Evolutionary conservation across 2,797 vertebrate genomes (phyloP).

Genomic region (Oceanodroma leucorhoa): DNA sequence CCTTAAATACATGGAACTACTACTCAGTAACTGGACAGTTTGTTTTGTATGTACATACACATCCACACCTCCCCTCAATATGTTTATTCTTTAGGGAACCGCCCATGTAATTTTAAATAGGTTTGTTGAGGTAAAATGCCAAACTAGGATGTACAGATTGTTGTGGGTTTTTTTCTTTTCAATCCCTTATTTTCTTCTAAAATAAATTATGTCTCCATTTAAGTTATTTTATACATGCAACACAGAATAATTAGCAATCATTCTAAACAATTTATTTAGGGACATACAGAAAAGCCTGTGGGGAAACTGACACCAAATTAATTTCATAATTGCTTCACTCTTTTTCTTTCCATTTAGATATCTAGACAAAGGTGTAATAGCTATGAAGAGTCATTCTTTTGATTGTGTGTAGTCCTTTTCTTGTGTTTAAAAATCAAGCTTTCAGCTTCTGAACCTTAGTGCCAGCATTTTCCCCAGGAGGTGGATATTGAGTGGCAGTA

Average conservation of each 20-base stretch:
- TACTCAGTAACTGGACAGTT: neutral
- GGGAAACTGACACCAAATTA: neutral
- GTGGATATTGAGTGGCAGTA: neutral
- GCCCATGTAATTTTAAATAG: neutral
- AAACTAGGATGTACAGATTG: too few species aligned
- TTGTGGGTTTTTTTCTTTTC: accelerated
- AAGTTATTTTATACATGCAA: neutral
- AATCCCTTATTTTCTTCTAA: neutral
- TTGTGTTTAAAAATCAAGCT: neutral
- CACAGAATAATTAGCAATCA: neutral
- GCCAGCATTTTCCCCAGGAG: neutral
- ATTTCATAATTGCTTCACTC: neutral
- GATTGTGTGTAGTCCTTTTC: neutral
- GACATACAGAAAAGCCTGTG: neutral
- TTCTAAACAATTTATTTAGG: neutral
- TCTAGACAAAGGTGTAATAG: neutral
- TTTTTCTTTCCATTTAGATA: neutral
- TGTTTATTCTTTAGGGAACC: neutral
- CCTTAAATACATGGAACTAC: neutral
- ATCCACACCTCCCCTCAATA: accelerated
- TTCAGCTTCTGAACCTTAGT: neutral
- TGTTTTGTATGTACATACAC: neutral
- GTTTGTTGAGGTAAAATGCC: neutral
- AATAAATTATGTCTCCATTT: neutral
- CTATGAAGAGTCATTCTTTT: neutral